Conservation (phyloP, 2,113 vertebrate species). For the Tautogolabrus adspersus region DNA sequence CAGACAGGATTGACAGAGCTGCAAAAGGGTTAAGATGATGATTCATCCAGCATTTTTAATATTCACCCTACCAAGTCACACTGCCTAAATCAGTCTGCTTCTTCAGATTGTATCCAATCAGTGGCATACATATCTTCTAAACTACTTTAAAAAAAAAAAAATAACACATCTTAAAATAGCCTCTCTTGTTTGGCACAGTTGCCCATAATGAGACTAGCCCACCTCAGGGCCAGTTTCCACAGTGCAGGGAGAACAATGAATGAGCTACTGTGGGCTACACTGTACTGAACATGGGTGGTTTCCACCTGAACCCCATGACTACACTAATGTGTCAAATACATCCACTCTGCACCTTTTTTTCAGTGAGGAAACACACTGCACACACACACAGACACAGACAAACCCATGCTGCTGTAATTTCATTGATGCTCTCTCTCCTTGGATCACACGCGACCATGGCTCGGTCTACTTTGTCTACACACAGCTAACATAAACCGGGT, state of each 20-base stretch:
- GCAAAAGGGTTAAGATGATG: conserved; percentile 39
- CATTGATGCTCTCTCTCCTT: conserved; percentile 25
- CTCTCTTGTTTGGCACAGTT: not conserved
- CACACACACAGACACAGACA: conserved; percentile 26
- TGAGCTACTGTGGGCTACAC: conserved; percentile 50
- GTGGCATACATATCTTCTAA: not conserved
- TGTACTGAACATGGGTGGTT: conserved; percentile 68
- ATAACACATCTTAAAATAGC: not conserved
- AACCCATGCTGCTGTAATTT: conserved; percentile 31
- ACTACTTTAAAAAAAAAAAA: conserved; percentile 9
- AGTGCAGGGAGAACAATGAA: conserved; percentile 78
- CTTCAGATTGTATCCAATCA: conserved; percentile 7
- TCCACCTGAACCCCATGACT: conserved; percentile 63
- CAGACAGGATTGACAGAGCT: conserved; percentile 4
- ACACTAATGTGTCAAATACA: conserved; percentile 48
- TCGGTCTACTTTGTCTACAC: conserved; percentile 68
- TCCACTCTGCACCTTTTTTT: conserved; percentile 19
- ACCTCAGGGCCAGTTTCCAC: conserved; percentile 53
- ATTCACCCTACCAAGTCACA: conserved; percentile 48
- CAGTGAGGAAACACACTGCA: not conserved
- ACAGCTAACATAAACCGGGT: conserved; percentile 27
- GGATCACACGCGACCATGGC: conserved; percentile 41
- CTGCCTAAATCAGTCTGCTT: conserved; percentile 29
- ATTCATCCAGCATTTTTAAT: conserved; percentile 57
- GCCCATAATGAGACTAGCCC: conserved; percentile 42